These are phyloP conservation scores for Indicator maculatus DNA, from an alignment of 2,113 vertebrate genomes.

Conservation along the genomic window DNA sequence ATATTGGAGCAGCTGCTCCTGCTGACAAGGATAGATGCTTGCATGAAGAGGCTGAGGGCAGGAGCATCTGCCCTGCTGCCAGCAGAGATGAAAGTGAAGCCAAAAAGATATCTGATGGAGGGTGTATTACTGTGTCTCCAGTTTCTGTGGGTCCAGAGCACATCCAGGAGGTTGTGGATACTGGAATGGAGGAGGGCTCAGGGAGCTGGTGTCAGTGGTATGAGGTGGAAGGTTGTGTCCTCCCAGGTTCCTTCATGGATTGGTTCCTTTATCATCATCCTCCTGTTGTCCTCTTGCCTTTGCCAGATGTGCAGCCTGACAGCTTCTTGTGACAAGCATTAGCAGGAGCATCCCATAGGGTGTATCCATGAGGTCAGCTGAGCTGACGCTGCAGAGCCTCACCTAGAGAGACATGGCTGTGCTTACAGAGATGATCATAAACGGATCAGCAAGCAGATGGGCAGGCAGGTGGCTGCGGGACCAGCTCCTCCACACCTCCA, in stretches of 20 bases:
- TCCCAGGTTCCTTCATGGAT: background rate
- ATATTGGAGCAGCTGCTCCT: fast-evolving
- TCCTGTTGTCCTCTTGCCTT: background rate
- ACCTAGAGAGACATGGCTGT: background rate
- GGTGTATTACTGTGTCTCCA: fast-evolving
- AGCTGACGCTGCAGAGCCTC: background rate
- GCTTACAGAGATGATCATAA: conserved; percentile 9
- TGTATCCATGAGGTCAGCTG: background rate
- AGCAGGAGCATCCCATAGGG: background rate
- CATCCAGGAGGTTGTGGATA: background rate
- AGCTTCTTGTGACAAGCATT: background rate
- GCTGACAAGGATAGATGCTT: background rate
- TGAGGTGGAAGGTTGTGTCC: background rate
- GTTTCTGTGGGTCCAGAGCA: background rate
- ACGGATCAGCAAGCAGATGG: background rate
- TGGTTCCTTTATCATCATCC: background rate
- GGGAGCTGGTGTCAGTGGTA: background rate
- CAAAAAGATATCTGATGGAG: fast-evolving
- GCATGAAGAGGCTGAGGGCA: background rate
- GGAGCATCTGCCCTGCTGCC: background rate
- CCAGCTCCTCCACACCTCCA: fast-evolving
- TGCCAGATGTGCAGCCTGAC: fast-evolving
- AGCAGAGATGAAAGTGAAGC: background rate
- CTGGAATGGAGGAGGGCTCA: background rate
- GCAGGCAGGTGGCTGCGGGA: background rate